A percentile compares a stretch with the other conserved stretches of the same genome.
phyloP scores from a whole-genome alignment of 2,888 invertebrate species.

The Euplagia quadripunctaria region DNA sequence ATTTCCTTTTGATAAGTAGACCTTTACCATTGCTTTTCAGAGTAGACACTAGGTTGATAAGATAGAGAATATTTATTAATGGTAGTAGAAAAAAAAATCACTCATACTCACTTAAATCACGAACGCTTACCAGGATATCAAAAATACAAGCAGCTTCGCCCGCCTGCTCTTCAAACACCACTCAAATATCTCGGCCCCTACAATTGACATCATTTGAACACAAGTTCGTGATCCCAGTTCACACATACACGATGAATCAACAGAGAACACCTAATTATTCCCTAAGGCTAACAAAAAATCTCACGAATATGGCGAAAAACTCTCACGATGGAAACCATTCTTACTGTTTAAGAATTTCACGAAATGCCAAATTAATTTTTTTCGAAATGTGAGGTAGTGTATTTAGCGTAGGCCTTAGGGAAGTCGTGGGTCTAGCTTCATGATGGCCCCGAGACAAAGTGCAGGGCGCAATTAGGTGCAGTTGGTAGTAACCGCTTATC shows the following conservation, averaged over 20 bases:
- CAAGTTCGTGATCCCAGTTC: constrained; percentile 51
- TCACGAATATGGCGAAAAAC: constrained; percentile 55
- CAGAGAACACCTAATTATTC: constrained; percentile 45
- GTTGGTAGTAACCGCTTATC: constrained; percentile 53
- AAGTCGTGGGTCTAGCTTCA: constrained; percentile 62
- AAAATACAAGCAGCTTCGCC: constrained; percentile 7
- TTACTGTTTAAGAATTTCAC: constrained; percentile 56
- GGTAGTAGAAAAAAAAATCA: neutral
- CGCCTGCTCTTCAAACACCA: constrained; percentile 32
- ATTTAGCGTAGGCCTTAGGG: constrained; percentile 57
- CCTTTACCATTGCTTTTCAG: no score
- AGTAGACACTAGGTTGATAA: no score
- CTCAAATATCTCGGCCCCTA: constrained; percentile 23
- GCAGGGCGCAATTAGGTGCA: constrained; percentile 65
- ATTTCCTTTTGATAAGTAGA: no score
- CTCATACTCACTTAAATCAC: neutral
- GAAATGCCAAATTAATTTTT: constrained; percentile 55
- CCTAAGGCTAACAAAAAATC: constrained; percentile 56
- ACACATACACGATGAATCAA: constrained; percentile 55
- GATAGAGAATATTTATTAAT: neutral
- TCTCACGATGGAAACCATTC: constrained; percentile 55
- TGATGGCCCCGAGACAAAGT: constrained; percentile 69
- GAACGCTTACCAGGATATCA: neutral
- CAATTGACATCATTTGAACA: constrained; percentile 51
- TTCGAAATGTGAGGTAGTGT: constrained; percentile 43